phyloP scores from a whole-genome alignment of 2,113 vertebrate genomes.

The Callospermophilus lateralis region DNA sequence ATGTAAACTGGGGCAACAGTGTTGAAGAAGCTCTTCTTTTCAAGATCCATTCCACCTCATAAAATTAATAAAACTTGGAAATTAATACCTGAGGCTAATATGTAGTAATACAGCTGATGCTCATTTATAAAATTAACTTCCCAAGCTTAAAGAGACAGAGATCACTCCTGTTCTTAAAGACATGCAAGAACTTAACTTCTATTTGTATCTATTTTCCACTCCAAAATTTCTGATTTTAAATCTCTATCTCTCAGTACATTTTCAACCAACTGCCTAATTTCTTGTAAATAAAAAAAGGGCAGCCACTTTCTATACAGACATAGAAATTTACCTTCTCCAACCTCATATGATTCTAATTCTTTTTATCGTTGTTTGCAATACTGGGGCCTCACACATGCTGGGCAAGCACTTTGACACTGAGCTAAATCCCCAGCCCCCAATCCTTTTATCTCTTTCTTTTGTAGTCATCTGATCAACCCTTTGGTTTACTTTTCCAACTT shows the following conservation, averaged over 20 bases:
- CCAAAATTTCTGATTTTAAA: background rate
- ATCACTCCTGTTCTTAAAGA: background rate
- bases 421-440: too few relatives aligned
- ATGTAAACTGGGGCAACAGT: background rate
- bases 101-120: background rate
- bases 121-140: constrained; percentile 34
- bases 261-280: background rate
- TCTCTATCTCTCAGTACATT: background rate
- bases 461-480: background rate
- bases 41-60: background rate
- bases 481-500: background rate
- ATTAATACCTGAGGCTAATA: background rate
- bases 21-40: background rate
- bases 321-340: constrained; percentile 3
- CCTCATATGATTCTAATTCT: background rate
- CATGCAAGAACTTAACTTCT: background rate
- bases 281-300: background rate
- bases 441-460: background rate
- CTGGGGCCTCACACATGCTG: too few relatives aligned
- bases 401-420: too few relatives aligned
- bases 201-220: background rate
- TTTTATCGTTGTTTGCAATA: background rate
- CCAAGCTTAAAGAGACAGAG: background rate
- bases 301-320: background rate
- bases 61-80: constrained; percentile 19